phyloP scores from a whole-genome alignment of 2,797 vertebrate genomes.

The Xyrichtys novacula region DNA sequence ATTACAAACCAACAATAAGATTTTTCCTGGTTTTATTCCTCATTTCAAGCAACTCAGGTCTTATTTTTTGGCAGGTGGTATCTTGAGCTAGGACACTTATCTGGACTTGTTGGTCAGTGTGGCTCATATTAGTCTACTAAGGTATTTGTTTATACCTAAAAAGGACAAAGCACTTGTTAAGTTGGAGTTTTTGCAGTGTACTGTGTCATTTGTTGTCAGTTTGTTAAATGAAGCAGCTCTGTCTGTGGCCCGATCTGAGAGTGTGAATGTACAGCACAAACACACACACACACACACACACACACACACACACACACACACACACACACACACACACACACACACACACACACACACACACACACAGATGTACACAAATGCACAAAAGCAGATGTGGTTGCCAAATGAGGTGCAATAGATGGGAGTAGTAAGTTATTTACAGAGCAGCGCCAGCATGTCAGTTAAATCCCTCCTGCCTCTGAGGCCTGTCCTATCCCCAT shows the following conservation, averaged over 20 bases:
- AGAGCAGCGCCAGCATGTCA: constrained; percentile 75
- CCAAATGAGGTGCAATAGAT: constrained; percentile 73
- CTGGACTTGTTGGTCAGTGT: too few species aligned
- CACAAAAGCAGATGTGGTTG: constrained; percentile 45
- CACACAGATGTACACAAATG: constrained; percentile 18
- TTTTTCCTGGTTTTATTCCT: too few species aligned
- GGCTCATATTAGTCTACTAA: too few species aligned
- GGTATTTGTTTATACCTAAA: too few species aligned
- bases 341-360: constrained; percentile 2
- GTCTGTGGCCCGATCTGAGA: not conserved
- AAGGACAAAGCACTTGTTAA: too few species aligned
- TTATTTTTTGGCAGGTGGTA: too few species aligned
- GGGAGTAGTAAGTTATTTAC: constrained; percentile 77
- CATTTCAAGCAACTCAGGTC: too few species aligned
- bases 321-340: constrained; percentile 6
- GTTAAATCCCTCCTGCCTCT: constrained; percentile 71
- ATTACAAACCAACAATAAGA: too few species aligned
- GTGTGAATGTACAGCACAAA: not conserved
- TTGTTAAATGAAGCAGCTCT: too few species aligned
- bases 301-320: constrained; percentile 6
- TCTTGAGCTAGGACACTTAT: too few species aligned
- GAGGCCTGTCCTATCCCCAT: constrained; percentile 74
- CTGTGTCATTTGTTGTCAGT: not conserved
- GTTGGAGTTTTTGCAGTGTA: too few species aligned
- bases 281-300: constrained; percentile 3